Conservation (phyloP, 2,888 invertebrate genomes). For the Choristoneura rosaceana region DNA sequence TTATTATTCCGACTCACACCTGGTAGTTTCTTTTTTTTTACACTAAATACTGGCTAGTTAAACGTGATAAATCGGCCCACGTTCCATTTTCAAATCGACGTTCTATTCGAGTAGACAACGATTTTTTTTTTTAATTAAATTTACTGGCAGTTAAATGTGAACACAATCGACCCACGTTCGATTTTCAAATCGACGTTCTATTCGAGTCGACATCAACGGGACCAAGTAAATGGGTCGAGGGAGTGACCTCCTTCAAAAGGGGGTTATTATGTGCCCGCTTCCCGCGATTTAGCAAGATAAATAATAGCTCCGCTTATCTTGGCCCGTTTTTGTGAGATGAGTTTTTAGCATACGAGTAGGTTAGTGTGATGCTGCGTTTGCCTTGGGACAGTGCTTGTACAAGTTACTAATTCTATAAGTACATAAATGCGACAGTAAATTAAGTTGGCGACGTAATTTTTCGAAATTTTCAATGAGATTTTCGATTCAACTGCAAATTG, state of each 20-base stretch:
- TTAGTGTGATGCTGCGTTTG: constrained; percentile 10
- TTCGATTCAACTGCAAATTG: no score
- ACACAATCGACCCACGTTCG: constrained; percentile 6
- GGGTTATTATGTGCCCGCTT: constrained; percentile 31
- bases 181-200: constrained; percentile 18
- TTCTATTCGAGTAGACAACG: constrained; percentile 25
- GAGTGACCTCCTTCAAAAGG: constrained; percentile 35
- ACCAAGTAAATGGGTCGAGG: constrained; percentile 31
- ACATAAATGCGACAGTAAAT: no score
- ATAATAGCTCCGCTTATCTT: constrained; percentile 35
- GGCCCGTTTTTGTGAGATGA: constrained; percentile 29
- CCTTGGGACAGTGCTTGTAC: background rate
- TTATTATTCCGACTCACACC: no score
- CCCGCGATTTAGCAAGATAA: constrained; percentile 36
- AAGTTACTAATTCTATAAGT: background rate
- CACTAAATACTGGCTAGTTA: background rate
- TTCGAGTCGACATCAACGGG: constrained; percentile 20
- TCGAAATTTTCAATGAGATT: no score
- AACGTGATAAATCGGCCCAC: background rate
- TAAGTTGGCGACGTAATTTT: no score
- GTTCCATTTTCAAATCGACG: constrained; percentile 14
- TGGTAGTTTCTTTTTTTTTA: background rate
- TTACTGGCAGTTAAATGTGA: no score
- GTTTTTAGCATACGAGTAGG: constrained; percentile 29
- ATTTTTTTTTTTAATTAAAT: no score